Evolutionary conservation across 2,797 vertebrate species (phyloP).

Genomic region (Amphiprion clarkii): DNA sequence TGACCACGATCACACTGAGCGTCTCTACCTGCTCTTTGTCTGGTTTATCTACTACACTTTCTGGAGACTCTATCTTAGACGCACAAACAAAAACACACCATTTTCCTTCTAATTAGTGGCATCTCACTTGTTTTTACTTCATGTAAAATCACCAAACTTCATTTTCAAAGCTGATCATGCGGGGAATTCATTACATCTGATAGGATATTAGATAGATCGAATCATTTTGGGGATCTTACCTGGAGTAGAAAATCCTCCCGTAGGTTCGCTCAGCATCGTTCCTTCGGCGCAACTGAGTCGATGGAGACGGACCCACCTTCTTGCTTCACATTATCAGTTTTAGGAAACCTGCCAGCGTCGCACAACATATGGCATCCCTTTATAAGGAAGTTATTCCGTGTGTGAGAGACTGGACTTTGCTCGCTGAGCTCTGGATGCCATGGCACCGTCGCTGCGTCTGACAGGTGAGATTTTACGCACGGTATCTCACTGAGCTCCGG

Average conservation of each 20-base stretch:
- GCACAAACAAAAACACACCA: background rate
- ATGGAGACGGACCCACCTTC: slow-evolving; percentile 54
- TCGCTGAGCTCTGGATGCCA: slow-evolving; percentile 41
- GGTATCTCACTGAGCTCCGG: slow-evolving; percentile 54
- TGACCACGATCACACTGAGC: slow-evolving; percentile 20
- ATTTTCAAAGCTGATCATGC: background rate
- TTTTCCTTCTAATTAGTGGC: slow-evolving; percentile 10
- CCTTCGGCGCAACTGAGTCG: slow-evolving; percentile 65
- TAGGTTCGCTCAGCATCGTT: slow-evolving; percentile 73
- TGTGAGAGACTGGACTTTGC: slow-evolving; percentile 33
- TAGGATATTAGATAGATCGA: too few species aligned
- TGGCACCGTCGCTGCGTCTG: slow-evolving; percentile 64
- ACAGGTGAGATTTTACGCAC: slow-evolving; percentile 78
- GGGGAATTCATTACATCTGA: too few species aligned
- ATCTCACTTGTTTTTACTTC: slow-evolving; percentile 3
- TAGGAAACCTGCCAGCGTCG: slow-evolving; percentile 24
- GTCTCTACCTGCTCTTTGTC: slow-evolving; percentile 5
- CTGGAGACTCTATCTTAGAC: background rate
- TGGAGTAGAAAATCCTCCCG: slow-evolving; percentile 65
- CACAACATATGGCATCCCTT: slow-evolving; percentile 38
- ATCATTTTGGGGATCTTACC: slow-evolving; percentile 62
- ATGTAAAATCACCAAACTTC: slow-evolving; percentile 22
- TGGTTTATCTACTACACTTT: slow-evolving; percentile 20
- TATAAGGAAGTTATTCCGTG: slow-evolving; percentile 38
- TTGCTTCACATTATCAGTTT: slow-evolving; percentile 61